A percentile compares a stretch with the other conserved stretches of the same genome.
Evolutionary conservation across 2,888 invertebrate species (phyloP).

Genomic region (Hydropsyche betteni): DNA sequence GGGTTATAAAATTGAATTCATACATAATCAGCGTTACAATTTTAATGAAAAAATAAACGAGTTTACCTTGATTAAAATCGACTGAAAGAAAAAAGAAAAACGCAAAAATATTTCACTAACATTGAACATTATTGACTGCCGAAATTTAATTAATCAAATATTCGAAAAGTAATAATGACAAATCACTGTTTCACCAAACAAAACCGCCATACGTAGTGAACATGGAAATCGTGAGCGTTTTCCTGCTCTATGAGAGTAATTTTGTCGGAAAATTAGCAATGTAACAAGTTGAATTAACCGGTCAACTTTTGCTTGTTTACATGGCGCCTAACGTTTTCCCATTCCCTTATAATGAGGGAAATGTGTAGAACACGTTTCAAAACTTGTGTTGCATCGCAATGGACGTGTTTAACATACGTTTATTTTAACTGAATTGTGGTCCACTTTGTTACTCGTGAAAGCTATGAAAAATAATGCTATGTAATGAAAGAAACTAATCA

Average conservation of each 20-base stretch:
- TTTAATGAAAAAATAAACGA: background rate
- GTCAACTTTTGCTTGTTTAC: slow-evolving; percentile 21
- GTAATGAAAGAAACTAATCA: too few relatives aligned
- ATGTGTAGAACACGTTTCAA: slow-evolving; percentile 6
- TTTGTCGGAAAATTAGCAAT: slow-evolving; percentile 2
- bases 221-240: background rate
- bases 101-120: background rate
- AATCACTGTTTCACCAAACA: background rate
- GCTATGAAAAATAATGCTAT: too few relatives aligned
- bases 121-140: background rate
- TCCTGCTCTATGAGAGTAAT: background rate
- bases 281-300: slow-evolving; percentile 12
- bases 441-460: too few relatives aligned
- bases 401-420: slow-evolving; percentile 1
- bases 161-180: background rate
- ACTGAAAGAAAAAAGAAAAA: background rate
- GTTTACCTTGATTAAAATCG: background rate
- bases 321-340: slow-evolving; percentile 1
- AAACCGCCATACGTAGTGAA: background rate
- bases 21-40: too few relatives aligned
- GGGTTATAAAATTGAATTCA: too few relatives aligned
- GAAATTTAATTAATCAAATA: background rate
- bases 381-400: slow-evolving; percentile 8
- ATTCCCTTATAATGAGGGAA: background rate
- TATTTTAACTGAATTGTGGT: background rate